These are phyloP conservation scores for Metopolophium dirhodum DNA, from an alignment of 1,140 invertebrate genomes.

Conservation along the genomic window DNA sequence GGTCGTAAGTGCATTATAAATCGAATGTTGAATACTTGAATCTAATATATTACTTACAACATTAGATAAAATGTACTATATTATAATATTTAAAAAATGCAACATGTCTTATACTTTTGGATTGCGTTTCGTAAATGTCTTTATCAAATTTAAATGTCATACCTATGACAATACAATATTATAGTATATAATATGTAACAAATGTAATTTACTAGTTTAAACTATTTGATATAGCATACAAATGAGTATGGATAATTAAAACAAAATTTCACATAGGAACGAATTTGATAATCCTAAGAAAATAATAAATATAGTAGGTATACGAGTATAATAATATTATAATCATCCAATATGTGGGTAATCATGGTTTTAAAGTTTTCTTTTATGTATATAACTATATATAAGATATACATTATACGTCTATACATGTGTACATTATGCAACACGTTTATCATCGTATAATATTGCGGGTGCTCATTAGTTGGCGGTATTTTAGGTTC, in stretches of 20 bases:
- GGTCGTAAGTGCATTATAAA: background rate
- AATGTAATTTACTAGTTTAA: background rate
- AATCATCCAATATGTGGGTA: background rate
- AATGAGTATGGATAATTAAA: background rate
- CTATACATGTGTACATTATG: slow-evolving; percentile 21
- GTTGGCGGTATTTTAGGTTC: slow-evolving; percentile 43
- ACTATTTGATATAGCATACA: background rate
- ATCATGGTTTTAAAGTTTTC: background rate
- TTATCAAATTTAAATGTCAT: background rate
- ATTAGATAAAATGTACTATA: background rate
- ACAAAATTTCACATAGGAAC: background rate
- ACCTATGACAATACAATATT: background rate
- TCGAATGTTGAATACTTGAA: background rate
- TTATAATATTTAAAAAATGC: background rate
- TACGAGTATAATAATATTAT: background rate
- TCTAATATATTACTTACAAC: too few species aligned
- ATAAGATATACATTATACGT: background rate
- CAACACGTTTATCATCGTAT: slow-evolving; percentile 38
- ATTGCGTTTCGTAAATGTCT: background rate
- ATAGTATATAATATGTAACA: background rate
- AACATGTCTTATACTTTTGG: background rate
- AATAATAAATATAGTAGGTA: background rate
- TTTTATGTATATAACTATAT: background rate
- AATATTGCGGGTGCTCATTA: slow-evolving; percentile 32
- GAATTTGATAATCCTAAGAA: background rate